Evolutionary conservation across 2,888 invertebrate genomes (phyloP).

Genomic region (Boloria selene): DNA sequence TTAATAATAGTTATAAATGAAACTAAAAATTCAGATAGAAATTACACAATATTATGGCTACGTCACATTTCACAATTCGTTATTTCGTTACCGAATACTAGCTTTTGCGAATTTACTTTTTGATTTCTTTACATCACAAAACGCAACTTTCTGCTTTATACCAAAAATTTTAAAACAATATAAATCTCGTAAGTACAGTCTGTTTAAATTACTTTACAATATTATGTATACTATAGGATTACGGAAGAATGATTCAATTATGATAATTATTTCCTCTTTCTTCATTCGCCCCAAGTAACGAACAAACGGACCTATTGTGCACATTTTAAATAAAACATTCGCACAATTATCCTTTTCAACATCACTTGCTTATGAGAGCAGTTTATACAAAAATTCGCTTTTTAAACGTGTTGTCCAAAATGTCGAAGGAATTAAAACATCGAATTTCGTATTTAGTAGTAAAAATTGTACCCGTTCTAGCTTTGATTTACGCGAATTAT

Average conservation of each 20-base stretch:
- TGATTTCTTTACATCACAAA: too few species aligned
- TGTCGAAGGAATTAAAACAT: neutral
- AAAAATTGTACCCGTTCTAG: neutral
- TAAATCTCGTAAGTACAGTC: too few species aligned
- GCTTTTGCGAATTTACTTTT: too few species aligned
- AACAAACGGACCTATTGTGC: conserved; percentile 22
- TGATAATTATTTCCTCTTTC: conserved; percentile 25
- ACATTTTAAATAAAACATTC: conserved; percentile 29
- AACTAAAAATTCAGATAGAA: too few species aligned
- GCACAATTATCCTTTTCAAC: conserved; percentile 22
- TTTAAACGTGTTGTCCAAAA: conserved; percentile 11
- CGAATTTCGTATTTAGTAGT: neutral
- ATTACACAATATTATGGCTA: too few species aligned
- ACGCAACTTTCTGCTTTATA: too few species aligned
- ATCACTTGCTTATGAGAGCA: conserved; percentile 30
- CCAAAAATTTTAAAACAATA: too few species aligned
- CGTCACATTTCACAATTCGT: too few species aligned
- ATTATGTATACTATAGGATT: neutral
- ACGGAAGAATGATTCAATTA: conserved; percentile 23
- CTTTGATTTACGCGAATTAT: too few species aligned
- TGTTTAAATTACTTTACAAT: too few species aligned
- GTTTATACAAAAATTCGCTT: conserved; percentile 21
- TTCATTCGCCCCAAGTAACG: conserved; percentile 15
- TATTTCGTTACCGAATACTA: too few species aligned
- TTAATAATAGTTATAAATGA: too few species aligned